Evolutionary conservation across 1,140 invertebrate species (phyloP).

Genomic region (Formica exsecta): DNA sequence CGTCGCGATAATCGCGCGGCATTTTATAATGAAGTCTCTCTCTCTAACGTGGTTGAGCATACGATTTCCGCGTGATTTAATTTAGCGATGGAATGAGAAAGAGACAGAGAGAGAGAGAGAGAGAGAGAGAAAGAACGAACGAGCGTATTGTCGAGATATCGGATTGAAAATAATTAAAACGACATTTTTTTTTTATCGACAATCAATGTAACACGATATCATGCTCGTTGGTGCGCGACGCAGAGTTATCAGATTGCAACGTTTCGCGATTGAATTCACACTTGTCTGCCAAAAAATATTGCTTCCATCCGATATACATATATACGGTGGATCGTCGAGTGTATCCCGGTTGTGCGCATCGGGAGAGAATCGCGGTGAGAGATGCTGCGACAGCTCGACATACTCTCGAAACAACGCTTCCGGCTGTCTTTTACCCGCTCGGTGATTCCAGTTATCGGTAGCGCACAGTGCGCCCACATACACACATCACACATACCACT

Average conservation of each 20-base stretch:
- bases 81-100: background rate
- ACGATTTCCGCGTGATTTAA: slow-evolving; percentile 26
- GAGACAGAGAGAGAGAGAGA: background rate
- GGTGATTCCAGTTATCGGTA: slow-evolving; percentile 24
- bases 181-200: background rate
- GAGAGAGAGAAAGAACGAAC: background rate
- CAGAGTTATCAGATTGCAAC: slow-evolving; percentile 24
- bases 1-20: background rate
- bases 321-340: background rate
- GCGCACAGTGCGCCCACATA: background rate
- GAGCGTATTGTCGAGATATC: background rate
- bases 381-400: background rate
- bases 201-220: background rate
- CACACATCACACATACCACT: too few species aligned
- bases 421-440: background rate
- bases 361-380: background rate
- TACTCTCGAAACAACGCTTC: background rate
- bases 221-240: background rate
- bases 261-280: slow-evolving; percentile 28
- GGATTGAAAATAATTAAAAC: slow-evolving; percentile 30
- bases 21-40: background rate
- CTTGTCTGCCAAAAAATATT: slow-evolving; percentile 36
- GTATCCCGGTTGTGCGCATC: background rate
- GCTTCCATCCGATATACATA: background rate
- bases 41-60: background rate